These are phyloP conservation scores for Holothuria leucospilota DNA, from an alignment of 53 echinoderm and acorn worm species.

Conservation along the genomic window DNA sequence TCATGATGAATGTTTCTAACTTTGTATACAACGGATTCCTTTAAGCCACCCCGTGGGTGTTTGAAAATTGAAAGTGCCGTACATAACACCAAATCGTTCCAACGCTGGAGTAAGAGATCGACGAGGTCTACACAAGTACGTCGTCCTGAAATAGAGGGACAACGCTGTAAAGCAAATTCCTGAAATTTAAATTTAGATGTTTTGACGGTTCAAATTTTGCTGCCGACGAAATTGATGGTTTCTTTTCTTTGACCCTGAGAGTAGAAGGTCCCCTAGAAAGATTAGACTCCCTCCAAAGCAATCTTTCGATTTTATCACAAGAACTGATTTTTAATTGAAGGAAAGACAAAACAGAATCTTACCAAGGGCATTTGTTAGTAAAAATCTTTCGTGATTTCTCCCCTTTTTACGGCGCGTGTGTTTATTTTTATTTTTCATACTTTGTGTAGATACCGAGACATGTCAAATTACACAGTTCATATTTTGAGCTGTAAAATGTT, in stretches of 20 bases:
- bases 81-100: background rate
- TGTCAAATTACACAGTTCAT: no score
- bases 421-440: no score
- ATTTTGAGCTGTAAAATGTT: no score
- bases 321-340: no score
- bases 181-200: slow-evolving; percentile 43
- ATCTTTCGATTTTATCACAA: slow-evolving; percentile 9
- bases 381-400: no score
- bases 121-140: background rate
- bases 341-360: no score
- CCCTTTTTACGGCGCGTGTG: no score
- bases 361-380: no score
- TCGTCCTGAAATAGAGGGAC: slow-evolving; percentile 21
- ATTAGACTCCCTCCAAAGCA: slow-evolving; percentile 10
- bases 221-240: slow-evolving; percentile 1
- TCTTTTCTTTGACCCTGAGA: no score
- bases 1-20: slow-evolving; percentile 32
- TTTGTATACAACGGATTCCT: slow-evolving; percentile 21
- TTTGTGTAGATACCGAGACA: no score
- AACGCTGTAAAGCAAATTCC: slow-evolving; percentile 8
- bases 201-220: slow-evolving; percentile 12
- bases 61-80: slow-evolving; percentile 5
- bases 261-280: no score
- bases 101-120: background rate
- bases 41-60: slow-evolving; percentile 27